Evolutionary conservation across 2,113 vertebrate genomes (phyloP), one percentile per base, ranked within the genome.

Genomic region (Phalacrocorax aristotelis): DNA sequence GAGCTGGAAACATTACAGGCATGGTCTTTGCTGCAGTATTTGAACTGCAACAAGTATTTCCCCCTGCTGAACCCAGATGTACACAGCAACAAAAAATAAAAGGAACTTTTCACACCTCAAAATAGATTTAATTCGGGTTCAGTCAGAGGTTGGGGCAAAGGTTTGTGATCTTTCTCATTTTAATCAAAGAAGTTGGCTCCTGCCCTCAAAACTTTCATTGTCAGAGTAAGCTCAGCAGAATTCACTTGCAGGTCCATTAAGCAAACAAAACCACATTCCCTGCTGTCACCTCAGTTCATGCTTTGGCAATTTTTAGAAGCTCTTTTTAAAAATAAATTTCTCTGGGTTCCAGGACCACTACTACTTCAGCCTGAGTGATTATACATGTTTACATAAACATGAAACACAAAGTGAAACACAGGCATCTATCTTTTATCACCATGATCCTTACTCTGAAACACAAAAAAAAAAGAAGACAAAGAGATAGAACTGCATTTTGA

Each of bases 271-370:
- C 87, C 87, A 77, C 60, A 62, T 93, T 93, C 92, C 90, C 82
- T 92, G 87, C 92, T 92, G 95, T 83, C 87, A 94, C 77, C 70
- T 94, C 84, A 60, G 87, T 86, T 93, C 84, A 93, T 90, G 82
- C 89, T 95, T 96, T 86, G 84, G 84, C 78, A 96, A 86, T 88
- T 94, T 96, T 97, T 94, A 86, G 95, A 86, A 96, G 71, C 46
- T 88, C 38, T 70, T 87, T 91, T 80, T 18, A 66, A 82, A 91
- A 96, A 95, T 66, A 91, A 80, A 70, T 85, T 91, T 82, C 68
- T 77, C 62, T 77, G 30, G 11, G 20, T 90, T 86, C 29, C 75
- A 88, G 69, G 20, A 62, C 42, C 58, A 20, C 54, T 91, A 3
- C 80, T 79, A 22, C 61, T 89, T 46, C 62, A 90, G 62, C 32